phyloP scores from a whole-genome alignment of 2,888 invertebrate genomes.

The Cylloceria caligata region DNA sequence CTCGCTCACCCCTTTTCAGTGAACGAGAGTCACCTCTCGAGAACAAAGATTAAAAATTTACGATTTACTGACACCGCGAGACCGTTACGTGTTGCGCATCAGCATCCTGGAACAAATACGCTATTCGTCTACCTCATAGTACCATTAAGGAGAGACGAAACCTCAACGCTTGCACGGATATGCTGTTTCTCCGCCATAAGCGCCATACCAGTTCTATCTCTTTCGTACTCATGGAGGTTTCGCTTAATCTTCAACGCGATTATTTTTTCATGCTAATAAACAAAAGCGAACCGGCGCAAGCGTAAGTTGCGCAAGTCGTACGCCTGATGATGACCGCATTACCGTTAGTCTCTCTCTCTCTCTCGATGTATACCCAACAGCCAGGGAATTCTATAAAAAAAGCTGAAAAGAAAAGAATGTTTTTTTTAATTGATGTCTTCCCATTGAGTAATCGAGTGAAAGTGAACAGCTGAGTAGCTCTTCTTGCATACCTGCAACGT shows the following conservation, averaged over 20 bases:
- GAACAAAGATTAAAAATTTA: conserved; percentile 1
- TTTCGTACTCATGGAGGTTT: too few species aligned
- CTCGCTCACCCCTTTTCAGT: too few species aligned
- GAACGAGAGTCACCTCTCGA: too few species aligned
- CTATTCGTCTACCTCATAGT: conserved; percentile 19
- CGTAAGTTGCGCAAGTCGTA: conserved; percentile 46
- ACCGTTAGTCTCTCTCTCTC: background rate
- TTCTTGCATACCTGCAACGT: background rate
- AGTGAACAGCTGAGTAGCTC: conserved; percentile 17
- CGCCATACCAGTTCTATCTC: too few species aligned
- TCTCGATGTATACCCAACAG: conserved; percentile 12
- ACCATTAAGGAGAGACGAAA: too few species aligned
- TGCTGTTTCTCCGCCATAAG: too few species aligned
- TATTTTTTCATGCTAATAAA: conserved; percentile 49
- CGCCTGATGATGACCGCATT: conserved; percentile 22
- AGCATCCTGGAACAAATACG: background rate
- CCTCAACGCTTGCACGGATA: too few species aligned
- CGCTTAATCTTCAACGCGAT: conserved; percentile 36
- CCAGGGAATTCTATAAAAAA: conserved; percentile 10
- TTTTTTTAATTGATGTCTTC: conserved; percentile 52
- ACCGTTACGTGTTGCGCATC: background rate
- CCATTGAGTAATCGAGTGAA: conserved; percentile 62
- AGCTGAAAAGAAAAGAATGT: conserved; percentile 17
- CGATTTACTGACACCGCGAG: background rate
- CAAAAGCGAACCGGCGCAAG: conserved; percentile 42